Conservation (phyloP, 1,140 invertebrate species). For the Dreissena polymorpha region DNA sequence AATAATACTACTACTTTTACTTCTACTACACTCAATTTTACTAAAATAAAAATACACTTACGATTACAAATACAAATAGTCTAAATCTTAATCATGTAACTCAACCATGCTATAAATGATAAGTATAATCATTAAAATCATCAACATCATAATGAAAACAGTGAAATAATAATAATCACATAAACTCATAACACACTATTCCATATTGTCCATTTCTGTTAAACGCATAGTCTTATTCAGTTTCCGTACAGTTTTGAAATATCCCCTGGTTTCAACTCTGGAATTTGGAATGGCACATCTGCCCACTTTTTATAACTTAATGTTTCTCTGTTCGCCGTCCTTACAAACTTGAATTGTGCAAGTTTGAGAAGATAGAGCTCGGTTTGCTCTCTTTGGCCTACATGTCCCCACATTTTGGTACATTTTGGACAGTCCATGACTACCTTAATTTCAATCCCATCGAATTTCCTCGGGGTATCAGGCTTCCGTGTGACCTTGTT, state of each 20-base stretch:
- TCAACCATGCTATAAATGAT: too few species aligned
- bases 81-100: too few species aligned
- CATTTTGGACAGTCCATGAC: slow-evolving; percentile 15
- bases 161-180: too few species aligned
- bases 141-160: too few species aligned
- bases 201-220: too few species aligned
- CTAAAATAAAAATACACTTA: too few species aligned
- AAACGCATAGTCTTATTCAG: too few species aligned
- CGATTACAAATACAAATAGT: too few species aligned
- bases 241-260: neutral
- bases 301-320: neutral
- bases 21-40: too few species aligned
- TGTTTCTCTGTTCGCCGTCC: neutral
- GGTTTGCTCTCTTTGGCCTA: neutral
- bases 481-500: neutral
- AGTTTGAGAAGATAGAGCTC: neutral
- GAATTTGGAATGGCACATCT: neutral
- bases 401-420: neutral
- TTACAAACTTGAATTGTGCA: neutral
- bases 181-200: too few species aligned
- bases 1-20: too few species aligned
- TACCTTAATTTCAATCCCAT: neutral
- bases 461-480: neutral
- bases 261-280: neutral
- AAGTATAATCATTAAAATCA: too few species aligned